Conservation (phyloP, 30 jellyfish, hydroid and myxozoan genomes). For the Turritopsis rubra region DNA sequence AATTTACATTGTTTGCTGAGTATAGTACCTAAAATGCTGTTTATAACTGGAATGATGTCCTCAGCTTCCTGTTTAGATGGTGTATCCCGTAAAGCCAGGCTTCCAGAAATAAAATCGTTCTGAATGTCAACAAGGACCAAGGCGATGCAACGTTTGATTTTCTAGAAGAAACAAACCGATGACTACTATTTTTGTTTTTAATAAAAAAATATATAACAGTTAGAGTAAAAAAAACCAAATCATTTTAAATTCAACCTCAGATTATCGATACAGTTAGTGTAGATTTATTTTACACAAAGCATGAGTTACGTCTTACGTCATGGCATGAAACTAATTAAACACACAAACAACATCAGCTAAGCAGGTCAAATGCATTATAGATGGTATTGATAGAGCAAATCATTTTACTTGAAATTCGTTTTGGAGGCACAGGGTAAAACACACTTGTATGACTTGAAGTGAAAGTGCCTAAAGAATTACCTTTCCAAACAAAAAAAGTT, state of each 20-base stretch:
- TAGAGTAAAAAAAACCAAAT: no score
- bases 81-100: conserved; percentile 68
- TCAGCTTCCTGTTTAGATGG: conserved; percentile 95
- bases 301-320: no score
- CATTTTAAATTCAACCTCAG: no score
- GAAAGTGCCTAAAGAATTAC: background rate
- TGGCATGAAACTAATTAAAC: no score
- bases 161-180: background rate
- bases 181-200: no score
- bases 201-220: no score
- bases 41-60: conserved; percentile 67
- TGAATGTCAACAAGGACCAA: conserved; percentile 82
- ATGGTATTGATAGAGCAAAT: no score
- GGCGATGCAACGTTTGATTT: conserved; percentile 34
- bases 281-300: no score
- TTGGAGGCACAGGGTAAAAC: no score
- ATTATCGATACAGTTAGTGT: no score
- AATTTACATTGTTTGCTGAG: background rate
- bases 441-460: background rate
- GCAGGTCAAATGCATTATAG: no score
- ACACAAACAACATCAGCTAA: no score
- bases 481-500: background rate
- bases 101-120: conserved; percentile 91
- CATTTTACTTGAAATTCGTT: background rate
- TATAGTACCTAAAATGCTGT: conserved; percentile 36